A percentile compares a stretch with the other conserved stretches of the same genome.
Evolutionary conservation across 2,797 vertebrate genomes (phyloP).

Genomic region (Karalla daura): DNA sequence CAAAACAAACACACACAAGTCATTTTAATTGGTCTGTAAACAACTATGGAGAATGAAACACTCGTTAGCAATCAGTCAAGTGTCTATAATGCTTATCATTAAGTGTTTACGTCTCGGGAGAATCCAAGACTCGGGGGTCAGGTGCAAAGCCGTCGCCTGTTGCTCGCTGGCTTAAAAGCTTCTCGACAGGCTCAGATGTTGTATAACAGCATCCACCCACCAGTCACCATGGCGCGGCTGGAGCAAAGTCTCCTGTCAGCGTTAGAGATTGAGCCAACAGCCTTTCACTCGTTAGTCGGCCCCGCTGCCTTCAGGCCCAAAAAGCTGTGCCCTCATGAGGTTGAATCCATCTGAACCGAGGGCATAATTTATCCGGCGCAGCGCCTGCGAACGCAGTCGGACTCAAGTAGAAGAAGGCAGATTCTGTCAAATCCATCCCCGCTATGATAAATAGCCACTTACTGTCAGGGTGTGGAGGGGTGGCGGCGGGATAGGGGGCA

Average conservation of each 20-base stretch:
- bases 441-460: constrained; percentile 82
- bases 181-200: constrained; percentile 44
- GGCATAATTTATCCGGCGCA: constrained; percentile 71
- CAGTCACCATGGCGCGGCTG: constrained; percentile 52
- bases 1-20: not conserved
- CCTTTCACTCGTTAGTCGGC: constrained; percentile 60
- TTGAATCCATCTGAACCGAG: constrained; percentile 72
- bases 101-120: not conserved
- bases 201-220: constrained; percentile 59
- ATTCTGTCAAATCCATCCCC: constrained; percentile 76
- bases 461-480: too few species aligned
- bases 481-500: constrained; percentile 75
- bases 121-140: constrained; percentile 17
- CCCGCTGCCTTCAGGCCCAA: constrained; percentile 64
- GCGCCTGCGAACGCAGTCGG: constrained; percentile 60
- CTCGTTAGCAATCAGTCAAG: constrained; percentile 1
- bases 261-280: constrained; percentile 62
- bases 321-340: constrained; percentile 66
- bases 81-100: constrained; percentile 2
- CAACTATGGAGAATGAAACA: not conserved
- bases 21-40: not conserved
- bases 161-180: constrained; percentile 31
- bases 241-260: constrained; percentile 64
- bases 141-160: constrained; percentile 4
- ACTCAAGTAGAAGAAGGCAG: constrained; percentile 60